A percentile compares a stretch with the other conserved stretches of the same genome.
Conservation (phyloP, 2,797 vertebrate species). For the Channallabes apus region DNA sequence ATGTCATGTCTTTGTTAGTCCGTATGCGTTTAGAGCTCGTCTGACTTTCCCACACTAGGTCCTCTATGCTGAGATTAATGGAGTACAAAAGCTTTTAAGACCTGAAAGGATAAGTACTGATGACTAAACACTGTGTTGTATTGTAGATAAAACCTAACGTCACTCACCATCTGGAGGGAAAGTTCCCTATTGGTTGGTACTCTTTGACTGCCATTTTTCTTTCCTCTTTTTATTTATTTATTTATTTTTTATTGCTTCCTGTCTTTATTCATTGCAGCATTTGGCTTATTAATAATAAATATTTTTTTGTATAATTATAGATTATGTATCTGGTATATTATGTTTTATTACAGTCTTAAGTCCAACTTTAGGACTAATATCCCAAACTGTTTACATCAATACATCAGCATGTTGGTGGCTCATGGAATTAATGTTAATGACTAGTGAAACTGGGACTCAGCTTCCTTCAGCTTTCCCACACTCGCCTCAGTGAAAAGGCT, state of each 20-base stretch:
- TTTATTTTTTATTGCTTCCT: too few relatives aligned
- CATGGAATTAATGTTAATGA: conserved; percentile 9
- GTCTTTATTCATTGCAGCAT: background rate
- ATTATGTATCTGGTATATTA: background rate
- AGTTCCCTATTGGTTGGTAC: background rate
- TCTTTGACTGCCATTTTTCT: background rate
- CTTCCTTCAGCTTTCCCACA: conserved; percentile 73
- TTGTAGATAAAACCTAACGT: conserved; percentile 44
- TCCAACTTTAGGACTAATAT: background rate
- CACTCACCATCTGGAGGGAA: conserved; percentile 64
- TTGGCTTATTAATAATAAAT: background rate
- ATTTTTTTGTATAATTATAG: background rate
- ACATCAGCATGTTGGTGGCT: conserved; percentile 51
- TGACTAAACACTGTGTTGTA: conserved; percentile 47
- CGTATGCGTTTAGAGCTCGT: conserved; percentile 49
- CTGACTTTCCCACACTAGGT: conserved; percentile 65
- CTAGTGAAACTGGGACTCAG: conserved; percentile 69
- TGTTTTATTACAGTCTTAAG: background rate
- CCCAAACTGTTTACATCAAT: conserved; percentile 27
- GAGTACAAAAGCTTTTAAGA: conserved; percentile 54
- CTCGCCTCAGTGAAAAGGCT: conserved; percentile 59
- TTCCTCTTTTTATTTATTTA: background rate
- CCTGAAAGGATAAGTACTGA: conserved; percentile 47
- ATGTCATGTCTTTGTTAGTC: conserved; percentile 35
- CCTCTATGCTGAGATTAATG: conserved; percentile 56